Conservation (phyloP, 2,888 invertebrate genomes). For the Spatulosminthurus flaviceps region DNA sequence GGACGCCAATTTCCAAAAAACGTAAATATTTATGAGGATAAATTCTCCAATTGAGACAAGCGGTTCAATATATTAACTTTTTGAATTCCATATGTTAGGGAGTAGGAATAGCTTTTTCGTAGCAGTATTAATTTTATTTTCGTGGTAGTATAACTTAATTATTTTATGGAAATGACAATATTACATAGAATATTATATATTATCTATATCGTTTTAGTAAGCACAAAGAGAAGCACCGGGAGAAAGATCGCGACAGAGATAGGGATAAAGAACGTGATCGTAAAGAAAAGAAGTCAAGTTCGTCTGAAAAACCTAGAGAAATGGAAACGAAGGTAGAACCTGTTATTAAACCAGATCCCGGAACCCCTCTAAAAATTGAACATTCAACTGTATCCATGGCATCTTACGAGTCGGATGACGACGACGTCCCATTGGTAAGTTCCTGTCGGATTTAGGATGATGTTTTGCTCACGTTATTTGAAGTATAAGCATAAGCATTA, state of each 20-base stretch:
- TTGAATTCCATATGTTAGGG: no score
- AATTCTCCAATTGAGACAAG: no score
- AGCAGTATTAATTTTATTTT: no score
- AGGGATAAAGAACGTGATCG: conserved; percentile 65
- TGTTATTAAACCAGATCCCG: conserved; percentile 30
- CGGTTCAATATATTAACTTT: no score
- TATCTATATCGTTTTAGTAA: conserved; percentile 36
- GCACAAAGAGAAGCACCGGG: conserved; percentile 69
- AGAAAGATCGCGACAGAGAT: conserved; percentile 52
- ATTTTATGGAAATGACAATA: no score
- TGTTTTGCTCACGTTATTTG: no score
- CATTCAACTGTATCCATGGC: conserved; percentile 16
- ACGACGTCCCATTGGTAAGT: conserved; percentile 79
- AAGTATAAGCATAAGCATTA: no score
- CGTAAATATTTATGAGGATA: no score
- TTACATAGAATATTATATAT: no score
- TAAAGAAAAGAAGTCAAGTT: conserved; percentile 46
- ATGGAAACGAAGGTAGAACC: conserved; percentile 55
- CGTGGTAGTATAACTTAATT: no score
- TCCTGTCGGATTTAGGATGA: neutral
- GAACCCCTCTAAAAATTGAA: conserved; percentile 31
- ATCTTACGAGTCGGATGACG: conserved; percentile 73
- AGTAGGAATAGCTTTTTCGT: no score
- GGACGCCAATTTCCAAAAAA: no score
- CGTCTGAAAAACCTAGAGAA: conserved; percentile 18